A percentile compares a stretch with the other conserved stretches of the same genome.
phyloP scores from a whole-genome alignment of 2,888 invertebrate genomes.

The Microctonus aethiopoides region DNA sequence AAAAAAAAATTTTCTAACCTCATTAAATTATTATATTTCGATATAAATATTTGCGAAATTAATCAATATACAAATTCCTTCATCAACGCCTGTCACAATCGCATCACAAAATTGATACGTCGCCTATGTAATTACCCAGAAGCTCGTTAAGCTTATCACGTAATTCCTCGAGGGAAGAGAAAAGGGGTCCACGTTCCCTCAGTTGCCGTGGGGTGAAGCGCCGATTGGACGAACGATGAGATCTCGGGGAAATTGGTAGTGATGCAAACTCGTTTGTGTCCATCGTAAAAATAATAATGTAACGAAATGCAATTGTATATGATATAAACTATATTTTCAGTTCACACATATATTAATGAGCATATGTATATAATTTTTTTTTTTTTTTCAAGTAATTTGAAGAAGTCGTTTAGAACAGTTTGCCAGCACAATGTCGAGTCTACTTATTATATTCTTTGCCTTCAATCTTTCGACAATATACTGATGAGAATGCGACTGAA shows the following conservation, averaged over 20 bases:
- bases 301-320: background rate
- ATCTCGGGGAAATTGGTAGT: constrained; percentile 35
- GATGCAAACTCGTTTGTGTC: constrained; percentile 31
- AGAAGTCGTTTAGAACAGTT: background rate
- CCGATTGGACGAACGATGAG: constrained; percentile 35
- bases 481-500: constrained; percentile 15
- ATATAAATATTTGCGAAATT: background rate
- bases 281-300: background rate
- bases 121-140: constrained; percentile 54
- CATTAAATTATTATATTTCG: background rate
- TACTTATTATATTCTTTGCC: background rate
- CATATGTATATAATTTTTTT: too few species aligned
- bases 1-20: background rate
- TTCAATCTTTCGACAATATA: constrained; percentile 27
- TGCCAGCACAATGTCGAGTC: background rate
- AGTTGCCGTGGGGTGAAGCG: constrained; percentile 37
- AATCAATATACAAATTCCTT: background rate
- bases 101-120: constrained; percentile 13
- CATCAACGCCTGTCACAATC: background rate
- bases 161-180: constrained; percentile 62
- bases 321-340: background rate
- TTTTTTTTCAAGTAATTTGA: background rate
- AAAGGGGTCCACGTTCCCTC: constrained; percentile 52
- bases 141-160: constrained; percentile 62
- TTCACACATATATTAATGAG: background rate